These are phyloP conservation scores for Melanogrammus aeglefinus DNA, from an alignment of 2,797 vertebrate genomes.

Conservation along the genomic window DNA sequence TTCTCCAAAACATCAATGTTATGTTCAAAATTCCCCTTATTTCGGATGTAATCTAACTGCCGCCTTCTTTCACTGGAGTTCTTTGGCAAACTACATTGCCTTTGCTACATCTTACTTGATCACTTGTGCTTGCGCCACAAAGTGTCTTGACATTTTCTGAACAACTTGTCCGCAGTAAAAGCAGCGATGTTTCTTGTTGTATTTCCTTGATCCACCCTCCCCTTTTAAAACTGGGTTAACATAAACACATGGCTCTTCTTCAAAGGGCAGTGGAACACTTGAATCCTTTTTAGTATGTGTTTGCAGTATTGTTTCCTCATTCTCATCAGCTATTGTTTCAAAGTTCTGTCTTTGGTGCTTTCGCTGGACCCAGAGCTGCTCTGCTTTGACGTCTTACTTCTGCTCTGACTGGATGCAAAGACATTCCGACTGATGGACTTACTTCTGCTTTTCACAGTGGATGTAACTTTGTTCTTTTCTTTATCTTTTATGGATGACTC, in stretches of 20 bases:
- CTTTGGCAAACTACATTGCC: constrained; percentile 33
- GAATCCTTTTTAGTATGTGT: neutral
- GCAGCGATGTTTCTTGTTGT: constrained; percentile 50
- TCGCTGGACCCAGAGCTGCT: too few species aligned
- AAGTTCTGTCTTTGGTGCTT: neutral
- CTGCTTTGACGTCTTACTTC: neutral
- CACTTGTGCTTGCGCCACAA: constrained; percentile 25
- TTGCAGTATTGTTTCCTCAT: too few species aligned
- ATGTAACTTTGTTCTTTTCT: too few species aligned
- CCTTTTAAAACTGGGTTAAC: constrained; percentile 28
- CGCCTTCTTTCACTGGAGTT: constrained; percentile 33
- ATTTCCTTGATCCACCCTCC: constrained; percentile 28
- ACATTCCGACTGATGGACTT: too few species aligned
- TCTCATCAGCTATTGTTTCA: too few species aligned
- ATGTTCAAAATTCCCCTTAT: constrained; percentile 40
- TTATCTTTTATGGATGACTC: too few species aligned
- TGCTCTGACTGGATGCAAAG: neutral
- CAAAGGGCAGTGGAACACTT: constrained; percentile 4
- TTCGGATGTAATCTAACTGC: constrained; percentile 35
- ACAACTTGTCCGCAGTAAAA: constrained; percentile 36
- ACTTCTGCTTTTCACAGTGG: too few species aligned
- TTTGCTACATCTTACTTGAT: constrained; percentile 38
- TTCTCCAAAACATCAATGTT: neutral
- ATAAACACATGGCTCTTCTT: constrained; percentile 5
- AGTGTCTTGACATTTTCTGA: constrained; percentile 46